Base-by-base conservation (phyloP, 1,140 invertebrate genomes). In the Zaprionus kolodkinae region DNA sequence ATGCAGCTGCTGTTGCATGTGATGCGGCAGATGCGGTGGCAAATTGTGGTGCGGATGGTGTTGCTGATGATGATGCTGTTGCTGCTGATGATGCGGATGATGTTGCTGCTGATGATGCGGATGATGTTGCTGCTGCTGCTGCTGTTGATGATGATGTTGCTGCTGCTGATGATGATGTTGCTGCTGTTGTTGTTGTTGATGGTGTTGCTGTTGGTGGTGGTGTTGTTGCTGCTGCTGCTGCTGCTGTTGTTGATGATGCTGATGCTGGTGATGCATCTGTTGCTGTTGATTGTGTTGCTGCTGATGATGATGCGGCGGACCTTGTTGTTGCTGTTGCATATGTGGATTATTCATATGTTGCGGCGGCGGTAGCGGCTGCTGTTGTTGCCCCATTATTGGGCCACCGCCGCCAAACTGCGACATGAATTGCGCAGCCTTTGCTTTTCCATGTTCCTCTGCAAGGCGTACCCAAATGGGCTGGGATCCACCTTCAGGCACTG, bases 371-470 rank as follows among this genome's bases (percentile, higher is more conserved):
- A n/a, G 62, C 50, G 50, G 55, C 54, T n/a, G 61, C 11, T 45
- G 66, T 55, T 40, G 61, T 33, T 48, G 55, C n/a, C 59, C 70
- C 75, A 83, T 75, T 25, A 45, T 21, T 30, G 60, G 59, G 10
- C 45, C 56, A 35, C 30, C 27, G n/a, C 40, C 40, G 6, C 62
- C 54, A 30, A 81, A 30, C 43, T 84, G 81, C n/a, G 73, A 63
- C 81, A 92, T 91, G 75, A 90, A 92, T 11, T 90, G 89, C n/a
- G 88, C 84, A 7, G 97, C 96, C 86, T 97, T 97, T 90, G 97
- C 96, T 91, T 98, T 97, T 12, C 97, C 97, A 89, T 98, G 98
- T 92, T 99, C 97, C 92, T 98, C 97, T 0, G 98, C 98, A 79
- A 98, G 93, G 3, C 93, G 92, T 94, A 99, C 97, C 71, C 95